Base-by-base conservation (phyloP, 2,888 invertebrate genomes). In the Atrina japonica region DNA sequence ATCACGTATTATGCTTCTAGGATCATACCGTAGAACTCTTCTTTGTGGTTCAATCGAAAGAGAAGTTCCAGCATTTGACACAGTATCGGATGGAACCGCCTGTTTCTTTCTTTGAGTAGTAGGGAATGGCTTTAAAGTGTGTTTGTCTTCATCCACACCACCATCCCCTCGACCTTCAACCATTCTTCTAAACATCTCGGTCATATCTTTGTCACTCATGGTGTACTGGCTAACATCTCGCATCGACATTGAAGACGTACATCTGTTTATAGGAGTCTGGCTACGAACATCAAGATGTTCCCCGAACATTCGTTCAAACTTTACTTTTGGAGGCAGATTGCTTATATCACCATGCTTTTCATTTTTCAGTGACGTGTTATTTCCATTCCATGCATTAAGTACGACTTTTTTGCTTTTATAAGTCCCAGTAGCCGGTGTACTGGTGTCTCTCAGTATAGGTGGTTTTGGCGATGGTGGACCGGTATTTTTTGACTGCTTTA, bases 181-280 rank as follows among this genome's bases (percentile, higher is more conserved):
- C 25, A 72, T 35, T 21, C 43, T 41, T 5, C 71, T 55, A 21
- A 72, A 63, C 47, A 61, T 41, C 14, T 72, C 70, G 7, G 70
- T 59, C 35, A 60, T 60, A n/a, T 45, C 43, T 29, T 45, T 60
- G 21, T 60, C 58, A 5, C 23, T 58, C n/a, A 43, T 21, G 18
- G 49, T 27, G 16, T 23, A 25, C 16, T 58, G 52, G 1, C 41
- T 43, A 11, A 27, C 30, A 1, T 66, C 71, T 7, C 63, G 49
- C 16, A 47, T 23, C 14, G 66, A 66, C 55, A 71, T 30, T 1
- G 66, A 61, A 6, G 71, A 66, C 16, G 59, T 21, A n/a, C 66
- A 66, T 16, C 66, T 21, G 49, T 66, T 59, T 43, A 66, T 23
- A 2, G 41, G 49, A 11, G 41, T 41, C 14, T 47, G 55, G 14